Evolutionary conservation across 2,797 vertebrate genomes (phyloP).

Genomic region (Microctenopoma stevenorrisi): DNA sequence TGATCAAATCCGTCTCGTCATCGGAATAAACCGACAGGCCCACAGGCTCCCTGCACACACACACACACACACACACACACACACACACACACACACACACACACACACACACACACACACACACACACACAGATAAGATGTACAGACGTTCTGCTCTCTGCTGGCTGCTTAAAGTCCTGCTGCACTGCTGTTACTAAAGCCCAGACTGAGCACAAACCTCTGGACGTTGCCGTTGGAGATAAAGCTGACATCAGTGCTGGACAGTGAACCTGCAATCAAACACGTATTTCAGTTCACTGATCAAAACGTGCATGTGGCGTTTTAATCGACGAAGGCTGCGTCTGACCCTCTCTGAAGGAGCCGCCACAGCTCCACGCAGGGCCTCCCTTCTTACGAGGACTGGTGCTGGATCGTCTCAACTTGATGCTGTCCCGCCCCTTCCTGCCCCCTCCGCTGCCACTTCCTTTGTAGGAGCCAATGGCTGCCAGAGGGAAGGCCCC

Average conservation of each 20-base stretch:
- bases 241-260: conserved; percentile 72
- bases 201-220: conserved; percentile 66
- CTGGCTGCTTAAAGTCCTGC: conserved; percentile 14
- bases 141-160: too few species aligned
- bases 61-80: too few species aligned
- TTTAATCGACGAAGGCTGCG: too few species aligned
- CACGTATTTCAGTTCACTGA: too few species aligned
- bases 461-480: conserved; percentile 85
- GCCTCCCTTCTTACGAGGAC: conserved; percentile 89
- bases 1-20: conserved; percentile 91
- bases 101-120: too few species aligned
- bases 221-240: conserved; percentile 62
- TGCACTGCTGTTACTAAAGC: background rate
- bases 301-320: too few species aligned
- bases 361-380: conserved; percentile 82
- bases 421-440: conserved; percentile 85
- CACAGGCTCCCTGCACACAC: conserved; percentile 66
- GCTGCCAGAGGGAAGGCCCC: conserved; percentile 87
- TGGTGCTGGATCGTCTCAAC: conserved; percentile 93
- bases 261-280: conserved; percentile 71
- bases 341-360: conserved; percentile 79
- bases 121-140: too few species aligned
- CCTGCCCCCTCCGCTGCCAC: conserved; percentile 68
- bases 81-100: too few species aligned
- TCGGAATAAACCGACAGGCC: conserved; percentile 88